Evolutionary conservation across 2,888 invertebrate genomes (phyloP).

Genomic region (Phasia obesa): DNA sequence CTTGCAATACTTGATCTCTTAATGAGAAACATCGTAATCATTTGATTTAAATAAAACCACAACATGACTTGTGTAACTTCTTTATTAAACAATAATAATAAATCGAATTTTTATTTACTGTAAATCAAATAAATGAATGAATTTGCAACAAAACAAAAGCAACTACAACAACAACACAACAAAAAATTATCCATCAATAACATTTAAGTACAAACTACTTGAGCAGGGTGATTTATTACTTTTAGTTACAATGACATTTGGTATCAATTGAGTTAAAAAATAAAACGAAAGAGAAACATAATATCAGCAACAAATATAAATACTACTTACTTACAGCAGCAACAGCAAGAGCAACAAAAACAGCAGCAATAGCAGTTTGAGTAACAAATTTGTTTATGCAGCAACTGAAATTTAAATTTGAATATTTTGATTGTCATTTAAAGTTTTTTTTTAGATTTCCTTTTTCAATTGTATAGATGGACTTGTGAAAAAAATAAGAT

Average conservation of each 20-base stretch:
- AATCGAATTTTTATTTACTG: constrained; percentile 65
- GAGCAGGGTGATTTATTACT: constrained; percentile 66
- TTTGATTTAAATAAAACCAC: constrained; percentile 25
- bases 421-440: constrained; percentile 45
- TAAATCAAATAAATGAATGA: constrained; percentile 63
- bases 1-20: not conserved
- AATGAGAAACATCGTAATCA: not conserved
- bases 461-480: not conserved
- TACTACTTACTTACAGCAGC: constrained; percentile 1
- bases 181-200: constrained; percentile 69
- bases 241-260: constrained; percentile 65
- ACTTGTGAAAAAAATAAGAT: constrained; percentile 2
- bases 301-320: constrained; percentile 35
- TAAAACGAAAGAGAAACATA: constrained; percentile 13
- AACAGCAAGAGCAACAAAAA: constrained; percentile 5
- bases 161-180: constrained; percentile 6
- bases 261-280: constrained; percentile 55
- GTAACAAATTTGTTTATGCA: constrained; percentile 31
- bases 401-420: constrained; percentile 51
- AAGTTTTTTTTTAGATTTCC: not conserved
- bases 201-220: constrained; percentile 67
- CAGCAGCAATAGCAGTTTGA: not conserved
- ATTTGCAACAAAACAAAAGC: constrained; percentile 27
- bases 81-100: constrained; percentile 57
- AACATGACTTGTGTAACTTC: constrained; percentile 23